Conservation (phyloP, 2,888 invertebrate species). For the Tromatobia lineatoria region DNA sequence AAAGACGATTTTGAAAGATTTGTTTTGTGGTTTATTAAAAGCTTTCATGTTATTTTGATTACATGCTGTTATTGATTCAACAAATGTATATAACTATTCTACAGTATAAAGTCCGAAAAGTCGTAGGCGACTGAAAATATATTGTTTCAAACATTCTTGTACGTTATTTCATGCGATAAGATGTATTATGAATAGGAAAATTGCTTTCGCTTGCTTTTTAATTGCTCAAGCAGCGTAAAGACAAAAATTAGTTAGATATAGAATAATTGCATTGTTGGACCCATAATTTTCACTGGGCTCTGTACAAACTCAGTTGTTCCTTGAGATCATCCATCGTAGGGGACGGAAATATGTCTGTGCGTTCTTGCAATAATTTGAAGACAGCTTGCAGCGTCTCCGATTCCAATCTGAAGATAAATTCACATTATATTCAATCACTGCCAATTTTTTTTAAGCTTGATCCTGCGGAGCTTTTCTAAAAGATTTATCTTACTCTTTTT, state of each 20-base stretch:
- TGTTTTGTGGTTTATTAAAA: background rate
- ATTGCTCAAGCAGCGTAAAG: slow-evolving; percentile 23
- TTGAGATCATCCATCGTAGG: slow-evolving; percentile 70
- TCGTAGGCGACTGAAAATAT: background rate
- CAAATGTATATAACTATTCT: background rate
- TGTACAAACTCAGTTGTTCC: slow-evolving; percentile 70
- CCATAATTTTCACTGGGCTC: slow-evolving; percentile 58
- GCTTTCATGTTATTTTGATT: background rate
- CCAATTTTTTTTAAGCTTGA: background rate
- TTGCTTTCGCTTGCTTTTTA: slow-evolving; percentile 26
- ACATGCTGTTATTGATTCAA: slow-evolving; percentile 12
- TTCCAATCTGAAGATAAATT: slow-evolving; percentile 66
- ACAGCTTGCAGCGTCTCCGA: slow-evolving; percentile 67
- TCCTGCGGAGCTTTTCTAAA: background rate
- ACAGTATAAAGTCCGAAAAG: background rate
- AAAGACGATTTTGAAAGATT: background rate
- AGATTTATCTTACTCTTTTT: slow-evolving; percentile 63
- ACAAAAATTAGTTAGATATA: background rate
- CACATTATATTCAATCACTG: background rate
- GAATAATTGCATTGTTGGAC: slow-evolving; percentile 6
- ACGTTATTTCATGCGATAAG: slow-evolving; percentile 35
- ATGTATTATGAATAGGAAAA: background rate
- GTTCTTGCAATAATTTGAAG: slow-evolving; percentile 67
- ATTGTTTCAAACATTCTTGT: slow-evolving; percentile 2
- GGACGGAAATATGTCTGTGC: slow-evolving; percentile 66